Evolutionary conservation across 2,888 invertebrate genomes (phyloP).

Genomic region (Palloptera scutellata): DNA sequence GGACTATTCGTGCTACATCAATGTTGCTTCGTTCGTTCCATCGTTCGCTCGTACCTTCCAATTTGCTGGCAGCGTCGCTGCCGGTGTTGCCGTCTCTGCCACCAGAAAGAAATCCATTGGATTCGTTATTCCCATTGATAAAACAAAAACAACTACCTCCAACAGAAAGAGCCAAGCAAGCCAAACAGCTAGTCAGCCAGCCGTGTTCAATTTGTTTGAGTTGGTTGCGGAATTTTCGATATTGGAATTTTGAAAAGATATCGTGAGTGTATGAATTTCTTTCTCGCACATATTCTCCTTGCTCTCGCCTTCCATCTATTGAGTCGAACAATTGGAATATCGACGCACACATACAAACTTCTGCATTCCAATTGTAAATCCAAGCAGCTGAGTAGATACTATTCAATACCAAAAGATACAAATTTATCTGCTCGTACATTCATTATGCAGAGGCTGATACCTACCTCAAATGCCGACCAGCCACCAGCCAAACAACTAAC

Average conservation of each 20-base stretch:
- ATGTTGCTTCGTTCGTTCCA: too few relatives aligned
- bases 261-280: too few relatives aligned
- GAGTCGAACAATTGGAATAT: too few relatives aligned
- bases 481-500: background rate
- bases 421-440: conserved; percentile 2
- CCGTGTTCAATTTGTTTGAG: background rate
- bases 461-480: background rate
- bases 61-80: conserved; percentile 25
- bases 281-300: too few relatives aligned
- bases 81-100: conserved; percentile 28
- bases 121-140: too few relatives aligned
- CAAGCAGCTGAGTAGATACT: too few relatives aligned
- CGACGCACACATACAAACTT: too few relatives aligned
- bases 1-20: conserved; percentile 51
- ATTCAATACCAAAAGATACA: background rate
- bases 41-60: conserved; percentile 18
- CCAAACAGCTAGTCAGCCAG: background rate
- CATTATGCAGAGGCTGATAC: background rate
- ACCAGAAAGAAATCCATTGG: conserved; percentile 19
- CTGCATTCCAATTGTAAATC: too few relatives aligned
- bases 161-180: background rate
- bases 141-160: conserved; percentile 1
- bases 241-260: too few relatives aligned
- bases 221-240: too few relatives aligned
- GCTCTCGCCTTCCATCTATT: too few relatives aligned